These are phyloP conservation scores for Pygathrix nemaeus DNA, from an alignment of 2,113 vertebrate genomes.

Conservation along the genomic window DNA sequence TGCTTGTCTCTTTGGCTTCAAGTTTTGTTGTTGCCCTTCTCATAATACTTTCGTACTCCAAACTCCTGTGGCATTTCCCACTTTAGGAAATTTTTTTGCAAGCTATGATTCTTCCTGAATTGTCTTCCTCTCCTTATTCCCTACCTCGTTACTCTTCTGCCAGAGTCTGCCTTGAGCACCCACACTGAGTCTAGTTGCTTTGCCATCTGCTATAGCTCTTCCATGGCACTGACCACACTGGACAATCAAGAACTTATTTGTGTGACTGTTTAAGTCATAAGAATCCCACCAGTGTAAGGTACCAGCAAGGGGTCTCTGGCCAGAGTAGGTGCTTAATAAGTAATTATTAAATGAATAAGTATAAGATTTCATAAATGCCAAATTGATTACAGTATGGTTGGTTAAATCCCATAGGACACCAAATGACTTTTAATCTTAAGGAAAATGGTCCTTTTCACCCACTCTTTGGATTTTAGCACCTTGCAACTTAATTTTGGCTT, in stretches of 20 bases:
- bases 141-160: accelerated
- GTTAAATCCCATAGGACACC: not conserved
- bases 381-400: not conserved
- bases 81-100: not conserved
- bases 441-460: conserved; percentile 18
- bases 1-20: not conserved
- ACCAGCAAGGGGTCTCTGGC: not conserved
- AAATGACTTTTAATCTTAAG: conserved; percentile 8
- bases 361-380: not conserved
- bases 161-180: not conserved
- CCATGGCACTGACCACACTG: accelerated
- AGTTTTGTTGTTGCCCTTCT: not conserved
- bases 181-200: not conserved
- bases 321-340: not conserved
- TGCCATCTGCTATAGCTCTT: accelerated
- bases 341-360: not conserved
- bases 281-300: not conserved
- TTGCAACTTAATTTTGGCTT: not conserved
- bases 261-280: not conserved
- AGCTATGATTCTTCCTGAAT: not conserved
- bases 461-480: conserved; percentile 12
- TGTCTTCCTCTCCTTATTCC: not conserved
- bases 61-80: not conserved
- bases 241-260: not conserved
- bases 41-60: not conserved